Evolutionary conservation across 2,113 vertebrate genomes (phyloP), one percentile per base, ranked within the genome.

Genomic region (Carassius auratus): DNA sequence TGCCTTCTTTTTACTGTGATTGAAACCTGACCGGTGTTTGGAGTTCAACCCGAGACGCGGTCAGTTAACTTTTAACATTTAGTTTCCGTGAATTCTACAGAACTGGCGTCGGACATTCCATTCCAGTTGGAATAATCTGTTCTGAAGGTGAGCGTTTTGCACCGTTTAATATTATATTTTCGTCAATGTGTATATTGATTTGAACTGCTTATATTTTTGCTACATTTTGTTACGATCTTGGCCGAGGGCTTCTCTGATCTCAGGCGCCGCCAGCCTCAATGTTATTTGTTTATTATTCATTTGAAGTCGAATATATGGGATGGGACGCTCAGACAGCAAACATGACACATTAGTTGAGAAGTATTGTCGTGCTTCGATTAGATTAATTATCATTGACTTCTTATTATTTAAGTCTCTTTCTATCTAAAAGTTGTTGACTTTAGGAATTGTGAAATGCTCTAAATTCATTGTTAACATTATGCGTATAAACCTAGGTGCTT

Each of bases 81-180:
- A 26, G 36, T 45, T 61, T 80, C n/a, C 42, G 59, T 52, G 68
- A 50, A 84, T 45, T 52, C 14, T 42, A 74, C 52, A 23, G 38
- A 36, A 73, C 76, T 76, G 84, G 75, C 76, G 59, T 81, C 59
- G 62, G 52, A 55, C 13, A 69, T 30, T 69, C 61, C n/a, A 30
- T 3, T 48, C 75, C 76, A 10, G 33, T 61, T 33, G 77, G 62
- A 50, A 30, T 26, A 13, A 9, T 45, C 76, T 15, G 33, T 10
- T 75, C 57, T n/a, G 6, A 85, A 85, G 86, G 86, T 85, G 66
- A 87, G 55, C n/a, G 62, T 62, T 36, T 59, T 45, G 13, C 1
- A 3, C 4, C 21, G 69, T 74, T 12, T 30, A 9, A 30, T 81
- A 15, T 23, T 26, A 19, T 12, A 2, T 30, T 1, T 26, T 81